Evolutionary conservation across 1,140 invertebrate genomes (phyloP).

Genomic region (Elymnias hypermnestra): DNA sequence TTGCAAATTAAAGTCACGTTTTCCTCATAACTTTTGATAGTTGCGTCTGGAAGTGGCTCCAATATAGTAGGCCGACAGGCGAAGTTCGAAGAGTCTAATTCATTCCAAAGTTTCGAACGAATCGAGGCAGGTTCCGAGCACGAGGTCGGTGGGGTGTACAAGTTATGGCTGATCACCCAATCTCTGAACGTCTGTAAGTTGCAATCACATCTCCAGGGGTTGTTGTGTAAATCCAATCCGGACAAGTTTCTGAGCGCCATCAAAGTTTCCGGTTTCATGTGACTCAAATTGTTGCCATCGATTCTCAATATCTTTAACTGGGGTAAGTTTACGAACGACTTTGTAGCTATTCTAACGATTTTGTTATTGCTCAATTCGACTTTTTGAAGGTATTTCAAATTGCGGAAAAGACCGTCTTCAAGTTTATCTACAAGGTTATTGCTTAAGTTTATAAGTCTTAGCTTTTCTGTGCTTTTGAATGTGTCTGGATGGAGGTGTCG

Average conservation of each 20-base stretch:
- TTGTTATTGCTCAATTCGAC: conserved; percentile 87
- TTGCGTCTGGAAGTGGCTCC: conserved; percentile 71
- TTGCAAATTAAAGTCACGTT: conserved; percentile 88
- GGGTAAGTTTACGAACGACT: conserved; percentile 83
- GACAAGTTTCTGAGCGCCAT: conserved; percentile 80
- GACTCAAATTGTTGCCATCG: conserved; percentile 83
- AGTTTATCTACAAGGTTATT: conserved; percentile 84
- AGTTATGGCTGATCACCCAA: conserved; percentile 82
- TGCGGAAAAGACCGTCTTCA: conserved; percentile 84
- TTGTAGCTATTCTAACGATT: conserved; percentile 81
- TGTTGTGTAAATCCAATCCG: conserved; percentile 86
- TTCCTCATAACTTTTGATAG: conserved; percentile 79
- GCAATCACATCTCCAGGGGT: conserved; percentile 94
- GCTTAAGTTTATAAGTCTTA: conserved; percentile 84
- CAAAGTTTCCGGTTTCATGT: conserved; percentile 79
- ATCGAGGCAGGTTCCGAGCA: conserved; percentile 83
- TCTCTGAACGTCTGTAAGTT: conserved; percentile 86
- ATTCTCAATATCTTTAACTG: conserved; percentile 82
- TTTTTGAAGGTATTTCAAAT: conserved; percentile 84
- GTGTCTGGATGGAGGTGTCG: conserved; percentile 81
- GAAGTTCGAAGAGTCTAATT: conserved; percentile 84
- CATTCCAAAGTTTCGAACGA: conserved; percentile 82
- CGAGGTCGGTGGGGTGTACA: conserved; percentile 83
- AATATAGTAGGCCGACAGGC: conserved; percentile 88
- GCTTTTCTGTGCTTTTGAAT: conserved; percentile 82